Conservation (phyloP, 2,797 vertebrate species). For the Neoniphon sammara region DNA sequence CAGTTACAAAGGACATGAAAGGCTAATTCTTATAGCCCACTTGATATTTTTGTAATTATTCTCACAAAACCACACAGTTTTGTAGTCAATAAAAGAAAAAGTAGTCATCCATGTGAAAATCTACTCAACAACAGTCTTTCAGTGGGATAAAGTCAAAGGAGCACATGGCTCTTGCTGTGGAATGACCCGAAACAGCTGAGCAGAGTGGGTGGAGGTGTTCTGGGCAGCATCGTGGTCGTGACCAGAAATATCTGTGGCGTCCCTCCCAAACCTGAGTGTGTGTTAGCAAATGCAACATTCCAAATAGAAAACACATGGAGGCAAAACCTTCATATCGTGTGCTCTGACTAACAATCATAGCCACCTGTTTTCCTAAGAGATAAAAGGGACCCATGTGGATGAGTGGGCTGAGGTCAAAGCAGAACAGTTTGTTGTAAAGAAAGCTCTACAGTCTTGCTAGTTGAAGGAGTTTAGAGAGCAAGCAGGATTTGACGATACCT, state of each 20-base stretch:
- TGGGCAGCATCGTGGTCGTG: conserved; percentile 63
- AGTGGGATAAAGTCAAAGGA: conserved; percentile 66
- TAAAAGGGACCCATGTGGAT: conserved; percentile 68
- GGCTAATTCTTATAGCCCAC: not conserved
- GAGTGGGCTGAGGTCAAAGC: conserved; percentile 55
- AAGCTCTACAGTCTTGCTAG: conserved; percentile 49
- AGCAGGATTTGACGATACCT: conserved; percentile 49
- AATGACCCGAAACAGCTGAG: conserved; percentile 85
- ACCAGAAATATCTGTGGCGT: conserved; percentile 82
- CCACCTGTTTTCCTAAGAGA: conserved; percentile 79
- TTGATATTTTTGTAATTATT: conserved; percentile 20
- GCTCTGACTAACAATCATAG: conserved; percentile 72
- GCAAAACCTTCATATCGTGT: conserved; percentile 47
- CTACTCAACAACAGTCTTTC: conserved; percentile 52
- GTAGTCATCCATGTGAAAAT: conserved; percentile 50
- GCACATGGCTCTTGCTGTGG: conserved; percentile 75
- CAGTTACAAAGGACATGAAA: not conserved
- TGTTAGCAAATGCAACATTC: conserved; percentile 78
- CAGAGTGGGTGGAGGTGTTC: conserved; percentile 78
- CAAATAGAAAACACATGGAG: conserved; percentile 78
- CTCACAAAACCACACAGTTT: conserved; percentile 6
- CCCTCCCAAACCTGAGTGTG: conserved; percentile 77
- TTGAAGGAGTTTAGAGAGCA: conserved; percentile 52
- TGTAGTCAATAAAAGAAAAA: not conserved
- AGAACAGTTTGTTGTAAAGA: conserved; percentile 46